Percentiles rank a stretch among this genome's conserved stretches.
Conservation (phyloP, 2,797 vertebrate genomes). For the Aphelocoma californica region DNA sequence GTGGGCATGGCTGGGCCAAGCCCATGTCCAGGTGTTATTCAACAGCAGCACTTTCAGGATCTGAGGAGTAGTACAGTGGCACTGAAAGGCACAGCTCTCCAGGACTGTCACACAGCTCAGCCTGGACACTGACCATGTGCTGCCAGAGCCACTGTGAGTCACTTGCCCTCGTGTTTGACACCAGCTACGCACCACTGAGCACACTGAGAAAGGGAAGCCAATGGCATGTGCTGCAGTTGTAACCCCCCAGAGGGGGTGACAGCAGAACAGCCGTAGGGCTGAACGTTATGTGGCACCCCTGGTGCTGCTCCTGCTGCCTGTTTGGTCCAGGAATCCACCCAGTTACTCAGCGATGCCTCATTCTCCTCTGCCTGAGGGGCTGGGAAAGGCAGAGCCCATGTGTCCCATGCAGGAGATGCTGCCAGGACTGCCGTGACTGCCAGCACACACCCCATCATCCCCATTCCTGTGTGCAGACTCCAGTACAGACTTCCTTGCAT, state of each 20-base stretch:
- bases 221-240: neutral
- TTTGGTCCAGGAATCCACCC: neutral
- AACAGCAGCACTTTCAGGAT: neutral
- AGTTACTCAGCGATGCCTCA: neutral
- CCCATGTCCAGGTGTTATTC: fast-evolving
- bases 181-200: neutral
- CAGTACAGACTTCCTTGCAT: fast-evolving
- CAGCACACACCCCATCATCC: neutral
- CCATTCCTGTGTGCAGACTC: fast-evolving
- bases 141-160: neutral
- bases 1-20: fast-evolving
- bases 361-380: neutral
- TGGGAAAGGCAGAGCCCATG: neutral
- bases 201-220: neutral
- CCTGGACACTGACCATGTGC: neutral
- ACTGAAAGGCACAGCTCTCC: neutral
- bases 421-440: neutral
- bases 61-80: fast-evolving
- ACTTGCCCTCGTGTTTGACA: neutral
- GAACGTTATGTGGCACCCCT: neutral
- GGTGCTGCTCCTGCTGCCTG: fast-evolving
- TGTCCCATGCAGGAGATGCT: neutral
- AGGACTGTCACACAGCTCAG: neutral
- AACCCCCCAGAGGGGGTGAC: slow-evolving; percentile 36
- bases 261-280: neutral